Evolutionary conservation across 2,113 vertebrate species (phyloP).

Genomic region (Callionymus lyra): DNA sequence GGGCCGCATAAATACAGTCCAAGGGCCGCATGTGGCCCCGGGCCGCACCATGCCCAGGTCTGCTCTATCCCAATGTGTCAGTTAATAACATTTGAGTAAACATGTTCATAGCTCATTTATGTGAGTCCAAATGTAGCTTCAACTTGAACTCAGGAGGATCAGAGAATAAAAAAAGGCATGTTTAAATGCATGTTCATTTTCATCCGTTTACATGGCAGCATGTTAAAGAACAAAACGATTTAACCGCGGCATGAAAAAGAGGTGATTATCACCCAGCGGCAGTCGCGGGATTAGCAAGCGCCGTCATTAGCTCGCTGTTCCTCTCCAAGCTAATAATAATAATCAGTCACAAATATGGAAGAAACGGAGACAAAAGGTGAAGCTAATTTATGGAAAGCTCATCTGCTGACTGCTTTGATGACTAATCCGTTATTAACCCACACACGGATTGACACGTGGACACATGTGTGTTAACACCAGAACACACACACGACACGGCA

Average conservation of each 20-base stretch:
- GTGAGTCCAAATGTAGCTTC: too few relatives aligned
- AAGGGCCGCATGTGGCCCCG: too few relatives aligned
- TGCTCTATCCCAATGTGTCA: too few relatives aligned
- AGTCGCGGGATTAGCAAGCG: slow-evolving; percentile 36
- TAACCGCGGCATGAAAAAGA: slow-evolving; percentile 28
- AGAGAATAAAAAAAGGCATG: too few relatives aligned
- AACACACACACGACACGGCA: slow-evolving; percentile 2
- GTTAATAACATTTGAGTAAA: too few relatives aligned
- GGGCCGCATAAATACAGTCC: too few relatives aligned
- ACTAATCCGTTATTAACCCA: slow-evolving; percentile 46
- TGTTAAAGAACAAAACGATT: not conserved
- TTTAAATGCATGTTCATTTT: too few relatives aligned
- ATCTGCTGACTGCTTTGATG: slow-evolving; percentile 33
- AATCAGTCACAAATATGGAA: slow-evolving; percentile 24
- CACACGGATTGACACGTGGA: not conserved
- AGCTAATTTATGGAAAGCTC: slow-evolving; percentile 56
- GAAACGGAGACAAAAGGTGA: slow-evolving; percentile 43
- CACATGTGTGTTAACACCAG: slow-evolving; percentile 3
- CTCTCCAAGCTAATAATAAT: slow-evolving; percentile 27
- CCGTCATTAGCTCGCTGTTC: slow-evolving; percentile 32
- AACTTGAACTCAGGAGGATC: too few relatives aligned
- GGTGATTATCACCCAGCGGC: slow-evolving; percentile 35
- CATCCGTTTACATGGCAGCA: too few relatives aligned
- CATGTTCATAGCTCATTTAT: too few relatives aligned
- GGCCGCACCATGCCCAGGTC: too few relatives aligned